Conservation (phyloP, 2,113 vertebrate genomes). For the Spermophilus dauricus region DNA sequence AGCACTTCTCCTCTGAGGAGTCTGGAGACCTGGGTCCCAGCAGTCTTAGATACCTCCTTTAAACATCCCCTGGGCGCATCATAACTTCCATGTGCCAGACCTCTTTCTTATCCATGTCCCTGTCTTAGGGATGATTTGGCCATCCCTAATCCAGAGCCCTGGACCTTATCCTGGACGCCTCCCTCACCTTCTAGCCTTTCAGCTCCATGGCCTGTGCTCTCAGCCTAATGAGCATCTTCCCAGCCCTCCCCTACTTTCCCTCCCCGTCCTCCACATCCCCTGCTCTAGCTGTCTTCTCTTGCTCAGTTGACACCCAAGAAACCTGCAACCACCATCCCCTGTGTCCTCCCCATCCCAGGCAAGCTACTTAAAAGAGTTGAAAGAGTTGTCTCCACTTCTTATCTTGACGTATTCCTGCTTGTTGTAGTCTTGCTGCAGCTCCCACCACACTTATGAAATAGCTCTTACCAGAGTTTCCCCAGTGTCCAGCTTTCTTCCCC, state of each 20-base stretch:
- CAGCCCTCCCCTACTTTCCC: too few relatives aligned
- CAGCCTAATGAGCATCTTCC: not conserved
- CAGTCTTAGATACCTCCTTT: not conserved
- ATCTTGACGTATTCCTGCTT: not conserved
- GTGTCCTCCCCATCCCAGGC: not conserved
- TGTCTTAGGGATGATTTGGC: not conserved
- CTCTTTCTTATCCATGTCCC: not conserved
- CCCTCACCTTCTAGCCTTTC: not conserved
- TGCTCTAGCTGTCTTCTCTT: not conserved
- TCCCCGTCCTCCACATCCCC: not conserved
- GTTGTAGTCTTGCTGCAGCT: not conserved
- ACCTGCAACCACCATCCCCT: not conserved
- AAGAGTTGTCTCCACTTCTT: not conserved
- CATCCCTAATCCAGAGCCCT: not conserved
- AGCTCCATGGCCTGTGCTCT: not conserved
- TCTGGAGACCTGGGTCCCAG: not conserved
- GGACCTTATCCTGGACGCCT: not conserved
- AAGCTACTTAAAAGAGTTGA: not conserved
- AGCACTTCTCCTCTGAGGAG: not conserved
- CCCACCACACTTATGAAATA: not conserved
- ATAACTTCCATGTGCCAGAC: not conserved
- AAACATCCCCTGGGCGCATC: not conserved
- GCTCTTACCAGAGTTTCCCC: not conserved
- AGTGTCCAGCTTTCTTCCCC: not conserved
- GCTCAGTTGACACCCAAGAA: not conserved